A percentile compares a stretch with the other conserved stretches of the same genome.
Evolutionary conservation across 2,888 invertebrate genomes (phyloP).

Genomic region (Mythimna ferrago): DNA sequence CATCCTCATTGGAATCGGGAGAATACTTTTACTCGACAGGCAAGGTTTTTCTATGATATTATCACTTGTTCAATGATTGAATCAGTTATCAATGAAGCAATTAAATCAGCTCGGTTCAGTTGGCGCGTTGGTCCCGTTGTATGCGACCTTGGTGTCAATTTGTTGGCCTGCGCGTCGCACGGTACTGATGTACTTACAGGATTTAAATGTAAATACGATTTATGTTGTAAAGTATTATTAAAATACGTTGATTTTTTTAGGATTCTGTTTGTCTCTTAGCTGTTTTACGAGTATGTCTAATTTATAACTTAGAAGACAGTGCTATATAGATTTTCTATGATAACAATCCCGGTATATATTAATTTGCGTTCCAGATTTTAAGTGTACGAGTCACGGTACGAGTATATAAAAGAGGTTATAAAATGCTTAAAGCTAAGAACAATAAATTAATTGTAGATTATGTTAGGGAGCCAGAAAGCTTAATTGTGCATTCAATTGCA

Average conservation of each 20-base stretch:
- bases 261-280: too few species aligned
- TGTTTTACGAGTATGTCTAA: too few species aligned
- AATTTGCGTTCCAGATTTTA: too few species aligned
- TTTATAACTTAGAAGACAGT: too few species aligned
- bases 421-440: too few species aligned
- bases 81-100: slow-evolving; percentile 45
- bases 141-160: slow-evolving; percentile 41
- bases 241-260: not conserved
- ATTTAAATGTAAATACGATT: slow-evolving; percentile 1
- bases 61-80: not conserved
- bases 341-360: too few species aligned
- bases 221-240: not conserved
- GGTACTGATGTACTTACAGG: not conserved
- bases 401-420: too few species aligned
- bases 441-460: too few species aligned
- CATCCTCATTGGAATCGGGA: not conserved
- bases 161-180: slow-evolving; percentile 1
- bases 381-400: too few species aligned
- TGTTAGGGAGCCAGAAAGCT: too few species aligned
- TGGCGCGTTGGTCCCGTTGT: slow-evolving; percentile 15
- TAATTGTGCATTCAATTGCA: too few species aligned
- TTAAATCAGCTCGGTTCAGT: slow-evolving; percentile 28
- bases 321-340: too few species aligned
- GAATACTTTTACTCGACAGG: not conserved
- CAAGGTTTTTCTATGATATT: not conserved